Conservation (phyloP, 2,113 vertebrate species). For the Cnemophilus loriae region DNA sequence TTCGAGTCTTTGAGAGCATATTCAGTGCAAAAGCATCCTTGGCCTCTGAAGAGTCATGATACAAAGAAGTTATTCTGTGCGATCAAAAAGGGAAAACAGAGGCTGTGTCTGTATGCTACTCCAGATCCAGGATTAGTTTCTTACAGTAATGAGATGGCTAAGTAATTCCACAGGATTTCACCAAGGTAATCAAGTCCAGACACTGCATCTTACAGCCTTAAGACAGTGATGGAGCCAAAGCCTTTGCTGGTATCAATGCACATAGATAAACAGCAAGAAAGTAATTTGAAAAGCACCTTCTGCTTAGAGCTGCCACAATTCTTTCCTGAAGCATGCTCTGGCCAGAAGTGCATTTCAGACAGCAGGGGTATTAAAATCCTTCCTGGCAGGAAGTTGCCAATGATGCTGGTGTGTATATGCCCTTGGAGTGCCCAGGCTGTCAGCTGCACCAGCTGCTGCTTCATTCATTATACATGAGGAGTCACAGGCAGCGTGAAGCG, state of each 20-base stretch:
- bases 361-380: background rate
- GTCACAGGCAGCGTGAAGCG: slow-evolving; percentile 8
- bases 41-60: background rate
- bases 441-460: slow-evolving; percentile 66
- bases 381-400: slow-evolving; percentile 11
- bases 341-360: background rate
- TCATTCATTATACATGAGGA: slow-evolving; percentile 71
- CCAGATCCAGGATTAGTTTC: slow-evolving; percentile 8
- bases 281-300: background rate
- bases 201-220: background rate
- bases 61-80: background rate
- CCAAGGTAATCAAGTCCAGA: background rate
- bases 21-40: background rate
- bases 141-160: background rate
- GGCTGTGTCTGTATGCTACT: background rate
- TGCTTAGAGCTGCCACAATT: background rate
- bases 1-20: background rate
- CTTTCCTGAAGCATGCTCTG: background rate
- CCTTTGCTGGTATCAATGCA: background rate
- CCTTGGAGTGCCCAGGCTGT: slow-evolving; percentile 61
- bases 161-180: slow-evolving; percentile 5
- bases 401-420: slow-evolving; percentile 12
- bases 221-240: background rate
- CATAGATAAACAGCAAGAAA: background rate
- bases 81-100: background rate